Evolutionary conservation across 2,888 invertebrate genomes (phyloP), one percentile per base, ranked within the genome.

Genomic region (Taenaris catops): DNA sequence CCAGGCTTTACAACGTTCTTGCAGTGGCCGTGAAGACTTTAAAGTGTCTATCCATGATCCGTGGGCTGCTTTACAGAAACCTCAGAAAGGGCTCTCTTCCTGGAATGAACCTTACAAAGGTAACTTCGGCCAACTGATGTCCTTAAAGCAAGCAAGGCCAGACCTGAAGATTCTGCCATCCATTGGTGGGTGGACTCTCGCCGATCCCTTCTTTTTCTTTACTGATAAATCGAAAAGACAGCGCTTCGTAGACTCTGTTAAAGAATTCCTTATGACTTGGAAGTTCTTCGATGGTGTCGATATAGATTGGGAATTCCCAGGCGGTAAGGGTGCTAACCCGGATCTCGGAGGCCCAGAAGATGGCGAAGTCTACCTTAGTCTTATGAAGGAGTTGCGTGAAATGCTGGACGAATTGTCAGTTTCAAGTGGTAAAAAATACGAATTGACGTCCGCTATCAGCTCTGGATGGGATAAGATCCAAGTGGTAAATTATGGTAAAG

Each of bases 71-170:
- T 55, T 86, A 1, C 86, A 86, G 44, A 86, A 86, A 46, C 86
- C 86, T 5, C 86, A 86, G 44, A 84, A 80, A 41, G 86, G 84
- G 4, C 41, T 86, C 24, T 64, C 70, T 2, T 81, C 84, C 0
- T 86, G 86, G 86, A 84, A 86, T 39, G 86, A 86, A 41, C 86
- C 86, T 17, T 86, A 86, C 62, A 86, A 86, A 48, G 86, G 86
- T 29, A 86, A 86, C 49, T 86, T 86, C 25, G 86, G 86, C 1
- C 86, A 86, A 38, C 51, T 86, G 40, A 86, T 86, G 86, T 74
- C 79, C 50, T 63, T 86, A 37, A 86, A 86, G 54, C 83, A 79
- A 50, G 76, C 79, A 0, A 74, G 63, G 44, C 86, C 86, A 4
- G 84, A 86, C 26, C 33, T 86, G 27, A 86, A 86, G 49, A 78